phyloP scores from a whole-genome alignment of 2,113 vertebrate genomes.

The Pelodiscus sinensis region DNA sequence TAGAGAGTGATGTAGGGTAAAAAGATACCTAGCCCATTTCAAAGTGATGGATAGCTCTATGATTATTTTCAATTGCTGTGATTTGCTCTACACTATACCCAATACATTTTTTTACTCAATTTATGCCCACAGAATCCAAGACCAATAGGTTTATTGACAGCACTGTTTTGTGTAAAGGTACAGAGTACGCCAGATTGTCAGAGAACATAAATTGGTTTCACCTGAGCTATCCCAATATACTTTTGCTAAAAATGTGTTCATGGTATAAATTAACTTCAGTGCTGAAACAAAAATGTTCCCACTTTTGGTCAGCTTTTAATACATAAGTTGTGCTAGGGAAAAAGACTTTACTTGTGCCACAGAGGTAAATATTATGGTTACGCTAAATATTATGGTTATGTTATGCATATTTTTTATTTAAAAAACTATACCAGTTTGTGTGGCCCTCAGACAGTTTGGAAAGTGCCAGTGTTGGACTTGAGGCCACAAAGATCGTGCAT shows the following conservation, averaged over 20 bases:
- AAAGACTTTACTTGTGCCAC: not conserved
- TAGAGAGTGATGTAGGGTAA: not conserved
- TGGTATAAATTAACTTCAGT: not conserved
- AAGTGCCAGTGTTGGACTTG: not conserved
- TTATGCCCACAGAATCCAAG: not conserved
- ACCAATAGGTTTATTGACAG: not conserved
- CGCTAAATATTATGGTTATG: not conserved
- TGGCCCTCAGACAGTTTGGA: not conserved
- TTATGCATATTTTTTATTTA: not conserved
- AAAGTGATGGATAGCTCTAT: conserved; percentile 10
- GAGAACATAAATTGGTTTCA: not conserved
- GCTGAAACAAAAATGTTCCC: not conserved
- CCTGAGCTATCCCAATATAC: not conserved
- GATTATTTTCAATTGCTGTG: conserved; percentile 30
- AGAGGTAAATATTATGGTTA: not conserved
- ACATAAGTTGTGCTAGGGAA: not conserved
- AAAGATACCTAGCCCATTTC: not conserved
- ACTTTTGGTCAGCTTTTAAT: not conserved
- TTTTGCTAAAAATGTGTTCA: not conserved
- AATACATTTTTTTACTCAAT: not conserved
- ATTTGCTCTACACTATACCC: not conserved
- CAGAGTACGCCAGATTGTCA: not conserved
- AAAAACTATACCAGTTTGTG: not conserved
- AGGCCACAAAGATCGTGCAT: not conserved
- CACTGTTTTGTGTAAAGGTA: not conserved